Evolutionary conservation across 2,113 vertebrate genomes (phyloP), one percentile per base, ranked within the genome.

Genomic region (Trichechus manatus): DNA sequence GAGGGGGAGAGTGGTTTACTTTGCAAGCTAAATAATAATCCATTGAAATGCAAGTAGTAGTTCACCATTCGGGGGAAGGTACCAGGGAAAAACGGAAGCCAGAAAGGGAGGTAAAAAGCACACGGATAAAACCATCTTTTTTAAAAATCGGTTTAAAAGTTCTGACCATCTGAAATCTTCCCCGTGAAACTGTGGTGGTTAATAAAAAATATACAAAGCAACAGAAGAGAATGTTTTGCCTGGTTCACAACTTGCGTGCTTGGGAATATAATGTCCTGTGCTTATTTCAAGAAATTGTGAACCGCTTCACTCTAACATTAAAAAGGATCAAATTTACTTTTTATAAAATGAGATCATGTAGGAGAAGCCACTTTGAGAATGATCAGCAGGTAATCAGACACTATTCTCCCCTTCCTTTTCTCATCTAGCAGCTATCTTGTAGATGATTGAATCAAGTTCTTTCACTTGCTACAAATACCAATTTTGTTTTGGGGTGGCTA

Each of bases 251-350:
- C 75, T 85, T 85, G 47, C 33, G 74, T 13, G 7, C n/a, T 79
- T 74, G 89, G 70, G 91, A 89, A 94, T 95, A 82, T 91, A 66
- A 95, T 59, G 36, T 36, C 94, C 75, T 91, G 84, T 70, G 64
- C 82, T 81, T 82, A 63, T 42, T 84, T 79, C 50, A 96, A 89
- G 80, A 87, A 93, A 95, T 74, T 83, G 82, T 31, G 53, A 95
- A 75, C 92, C 44, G 29, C 87, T 95, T 93, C 68, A 47, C 64
- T 81, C 70, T 68, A 91, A 94, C 74, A 84, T 86, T 96, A 27
- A 89, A 56, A 92, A 56, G 91, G 68, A 87, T 75, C 61, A 79
- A 86, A 53, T 87, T 50, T 36, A 79, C 78, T 87, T 89, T 92
- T 94, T 74, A 22, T 36, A 93, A 96, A 94, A 33, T 82, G 86